These are phyloP conservation scores for Gnatocerus cornutus DNA, from an alignment of 2,888 invertebrate genomes.

Conservation along the genomic window DNA sequence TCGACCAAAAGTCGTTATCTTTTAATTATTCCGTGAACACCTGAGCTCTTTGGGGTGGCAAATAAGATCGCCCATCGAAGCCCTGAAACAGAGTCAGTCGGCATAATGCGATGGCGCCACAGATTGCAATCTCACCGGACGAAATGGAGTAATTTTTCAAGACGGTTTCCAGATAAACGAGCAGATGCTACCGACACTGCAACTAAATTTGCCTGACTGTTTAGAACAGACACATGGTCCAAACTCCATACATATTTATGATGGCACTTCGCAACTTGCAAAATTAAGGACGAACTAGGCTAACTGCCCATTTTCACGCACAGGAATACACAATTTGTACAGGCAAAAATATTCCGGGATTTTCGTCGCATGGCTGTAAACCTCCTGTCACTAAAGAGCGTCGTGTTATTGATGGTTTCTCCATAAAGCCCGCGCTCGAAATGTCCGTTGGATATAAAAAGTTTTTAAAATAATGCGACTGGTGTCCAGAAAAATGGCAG, in stretches of 20 bases:
- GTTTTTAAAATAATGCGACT: constrained; percentile 71
- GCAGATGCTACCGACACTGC: constrained; percentile 50
- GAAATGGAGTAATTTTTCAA: constrained; percentile 56
- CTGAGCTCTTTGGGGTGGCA: constrained; percentile 32
- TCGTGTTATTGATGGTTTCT: constrained; percentile 64
- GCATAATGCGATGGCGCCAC: constrained; percentile 56
- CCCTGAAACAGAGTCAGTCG: constrained; percentile 36
- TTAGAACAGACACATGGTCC: constrained; percentile 39
- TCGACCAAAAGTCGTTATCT: constrained; percentile 19
- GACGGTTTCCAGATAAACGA: constrained; percentile 53
- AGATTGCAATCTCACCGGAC: constrained; percentile 54
- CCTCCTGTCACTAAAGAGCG: constrained; percentile 52
- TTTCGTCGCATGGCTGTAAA: constrained; percentile 19
- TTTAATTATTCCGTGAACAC: constrained; percentile 27
- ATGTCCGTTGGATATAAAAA: constrained; percentile 67
- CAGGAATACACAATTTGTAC: constrained; percentile 1
- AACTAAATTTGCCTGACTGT: constrained; percentile 48
- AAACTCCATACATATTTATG: constrained; percentile 40
- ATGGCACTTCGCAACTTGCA: constrained; percentile 21
- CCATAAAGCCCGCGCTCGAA: constrained; percentile 62
- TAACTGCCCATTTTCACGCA: constrained; percentile 19
- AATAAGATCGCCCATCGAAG: constrained; percentile 33
- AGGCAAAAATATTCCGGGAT: background rate
- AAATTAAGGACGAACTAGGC: constrained; percentile 26
- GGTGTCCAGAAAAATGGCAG: constrained; percentile 70